A percentile compares a stretch with the other conserved stretches of the same genome.
These are phyloP conservation scores for Galbula dea DNA, from an alignment of 2,113 vertebrate species.

Conservation along the genomic window DNA sequence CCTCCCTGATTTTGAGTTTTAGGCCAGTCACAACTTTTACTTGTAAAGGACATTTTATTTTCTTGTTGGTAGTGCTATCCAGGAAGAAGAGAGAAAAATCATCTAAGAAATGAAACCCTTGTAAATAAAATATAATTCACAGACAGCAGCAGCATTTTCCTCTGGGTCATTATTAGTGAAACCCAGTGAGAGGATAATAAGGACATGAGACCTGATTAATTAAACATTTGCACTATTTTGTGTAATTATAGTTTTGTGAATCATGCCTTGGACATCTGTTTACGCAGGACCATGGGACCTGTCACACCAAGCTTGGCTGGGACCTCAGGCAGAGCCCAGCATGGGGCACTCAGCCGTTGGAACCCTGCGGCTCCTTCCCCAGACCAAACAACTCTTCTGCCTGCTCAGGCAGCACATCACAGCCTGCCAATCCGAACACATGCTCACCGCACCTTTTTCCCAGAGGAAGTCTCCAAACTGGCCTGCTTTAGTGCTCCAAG, in stretches of 20 bases:
- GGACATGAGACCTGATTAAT: slow-evolving; percentile 76
- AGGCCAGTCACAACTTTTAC: background rate
- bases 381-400: background rate
- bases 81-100: background rate
- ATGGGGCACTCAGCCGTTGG: background rate
- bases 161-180: slow-evolving; percentile 79
- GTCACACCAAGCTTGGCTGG: background rate
- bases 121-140: slow-evolving; percentile 79
- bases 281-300: slow-evolving; percentile 2
- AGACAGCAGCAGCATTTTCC: slow-evolving; percentile 73
- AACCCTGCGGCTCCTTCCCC: accelerated
- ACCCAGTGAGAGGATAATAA: slow-evolving; percentile 74
- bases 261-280: slow-evolving; percentile 68
- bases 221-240: slow-evolving; percentile 75
- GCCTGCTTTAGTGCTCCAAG: background rate
- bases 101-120: slow-evolving; percentile 59
- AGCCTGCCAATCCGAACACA: background rate
- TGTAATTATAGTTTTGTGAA: slow-evolving; percentile 65
- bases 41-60: slow-evolving; percentile 4
- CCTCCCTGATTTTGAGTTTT: slow-evolving; percentile 13
- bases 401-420: background rate
- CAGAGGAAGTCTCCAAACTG: background rate
- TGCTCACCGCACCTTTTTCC: background rate
- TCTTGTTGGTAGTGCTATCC: background rate
- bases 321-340: slow-evolving; percentile 6